These are phyloP conservation scores for Drosophila pseudoobscura DNA, from an alignment of 1,140 invertebrate genomes.

Conservation along the genomic window DNA sequence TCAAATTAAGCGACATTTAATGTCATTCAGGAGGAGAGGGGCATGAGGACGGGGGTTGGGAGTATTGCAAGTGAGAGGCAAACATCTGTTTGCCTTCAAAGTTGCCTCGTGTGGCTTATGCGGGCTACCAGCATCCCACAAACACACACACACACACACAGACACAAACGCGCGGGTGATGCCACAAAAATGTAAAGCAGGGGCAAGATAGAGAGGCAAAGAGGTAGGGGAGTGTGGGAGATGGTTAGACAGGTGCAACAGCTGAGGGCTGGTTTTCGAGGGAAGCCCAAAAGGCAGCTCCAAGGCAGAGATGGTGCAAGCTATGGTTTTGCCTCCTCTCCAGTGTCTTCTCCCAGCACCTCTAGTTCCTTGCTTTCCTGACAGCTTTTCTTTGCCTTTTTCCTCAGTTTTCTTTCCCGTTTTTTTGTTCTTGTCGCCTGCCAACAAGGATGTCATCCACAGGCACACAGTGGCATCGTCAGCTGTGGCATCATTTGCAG, in stretches of 20 bases:
- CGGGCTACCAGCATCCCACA: conserved; percentile 47
- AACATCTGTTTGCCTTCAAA: conserved; percentile 56
- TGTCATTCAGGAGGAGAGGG: conserved; percentile 27
- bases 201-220: conserved; percentile 12
- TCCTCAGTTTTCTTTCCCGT: conserved; percentile 1
- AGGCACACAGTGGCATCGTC: conserved; percentile 1
- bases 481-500: conserved; percentile 60
- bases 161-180: conserved; percentile 13
- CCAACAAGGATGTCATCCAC: conserved; percentile 38
- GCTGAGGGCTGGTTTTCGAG: conserved; percentile 49
- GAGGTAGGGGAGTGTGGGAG: background rate
- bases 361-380: conserved; percentile 5
- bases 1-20: conserved; percentile 66
- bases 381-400: conserved; percentile 11
- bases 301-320: conserved; percentile 38
- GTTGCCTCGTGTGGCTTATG: conserved; percentile 53
- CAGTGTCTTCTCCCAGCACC: background rate
- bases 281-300: conserved; percentile 31
- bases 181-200: conserved; percentile 59
- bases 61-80: background rate
- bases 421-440: conserved; percentile 29
- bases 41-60: background rate
- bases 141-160: conserved; percentile 5
- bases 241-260: conserved; percentile 54
- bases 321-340: background rate